Percentiles rank a stretch among this genome's conserved stretches.
phyloP scores from a whole-genome alignment of 2,113 vertebrate genomes.

The Thryonomys swinderianus region DNA sequence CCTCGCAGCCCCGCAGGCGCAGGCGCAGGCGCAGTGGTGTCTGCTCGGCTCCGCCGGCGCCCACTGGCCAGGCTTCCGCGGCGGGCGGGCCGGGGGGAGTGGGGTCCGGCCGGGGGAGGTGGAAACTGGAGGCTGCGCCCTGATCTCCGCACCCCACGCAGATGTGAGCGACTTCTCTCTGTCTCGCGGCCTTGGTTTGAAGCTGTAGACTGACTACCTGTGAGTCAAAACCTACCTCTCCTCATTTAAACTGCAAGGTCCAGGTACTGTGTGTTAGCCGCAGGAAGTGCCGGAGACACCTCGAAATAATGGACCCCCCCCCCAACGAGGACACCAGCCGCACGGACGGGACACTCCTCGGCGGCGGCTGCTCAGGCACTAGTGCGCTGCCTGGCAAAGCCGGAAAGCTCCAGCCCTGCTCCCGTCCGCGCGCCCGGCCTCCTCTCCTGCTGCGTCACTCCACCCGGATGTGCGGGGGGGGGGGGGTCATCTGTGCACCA shows the following conservation, averaged over 20 bases:
- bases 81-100: no score
- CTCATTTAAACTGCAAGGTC: not conserved
- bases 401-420: not conserved
- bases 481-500: not conserved
- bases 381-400: not conserved
- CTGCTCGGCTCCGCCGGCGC: no score
- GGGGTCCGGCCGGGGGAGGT: not conserved
- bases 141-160: not conserved
- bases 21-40: no score
- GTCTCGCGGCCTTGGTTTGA: not conserved
- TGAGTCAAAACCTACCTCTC: not conserved
- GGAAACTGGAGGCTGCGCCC: not conserved
- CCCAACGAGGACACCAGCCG: accelerated
- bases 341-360: not conserved
- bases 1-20: no score
- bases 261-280: not conserved
- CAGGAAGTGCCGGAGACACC: not conserved
- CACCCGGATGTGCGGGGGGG: not conserved
- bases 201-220: not conserved
- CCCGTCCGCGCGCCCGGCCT: not conserved
- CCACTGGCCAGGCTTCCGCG: no score
- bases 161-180: not conserved
- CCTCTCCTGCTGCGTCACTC: not conserved
- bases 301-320: not conserved
- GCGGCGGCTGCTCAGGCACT: not conserved